Conservation (phyloP, 2,888 invertebrate species). For the Meiosimyza decipiens region DNA sequence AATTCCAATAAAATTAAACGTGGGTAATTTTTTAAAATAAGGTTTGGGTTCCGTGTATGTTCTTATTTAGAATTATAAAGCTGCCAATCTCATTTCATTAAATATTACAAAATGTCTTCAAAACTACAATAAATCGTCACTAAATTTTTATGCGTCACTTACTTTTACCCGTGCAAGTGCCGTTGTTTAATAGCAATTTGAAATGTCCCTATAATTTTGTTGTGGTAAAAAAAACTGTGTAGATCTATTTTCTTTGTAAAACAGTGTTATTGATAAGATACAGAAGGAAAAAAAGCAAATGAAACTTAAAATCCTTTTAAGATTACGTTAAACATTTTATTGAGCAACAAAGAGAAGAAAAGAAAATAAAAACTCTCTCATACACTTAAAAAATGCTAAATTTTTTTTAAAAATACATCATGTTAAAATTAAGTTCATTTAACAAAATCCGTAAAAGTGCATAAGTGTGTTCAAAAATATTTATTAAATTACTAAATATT, state of each 20-base stretch:
- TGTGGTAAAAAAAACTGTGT: no score
- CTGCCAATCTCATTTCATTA: no score
- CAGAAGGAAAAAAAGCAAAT: constrained; percentile 16
- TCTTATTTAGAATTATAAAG: no score
- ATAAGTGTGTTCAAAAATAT: neutral
- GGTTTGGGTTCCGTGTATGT: no score
- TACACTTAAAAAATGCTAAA: neutral
- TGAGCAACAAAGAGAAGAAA: constrained; percentile 21
- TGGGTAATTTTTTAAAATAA: no score
- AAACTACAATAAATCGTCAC: no score
- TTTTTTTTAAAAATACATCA: constrained; percentile 1
- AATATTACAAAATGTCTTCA: no score
- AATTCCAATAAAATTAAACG: no score
- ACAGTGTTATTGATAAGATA: constrained; percentile 23
- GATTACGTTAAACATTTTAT: constrained; percentile 26
- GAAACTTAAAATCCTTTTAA: constrained; percentile 27
- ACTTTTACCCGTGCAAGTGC: no score
- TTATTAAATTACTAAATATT: constrained; percentile 7
- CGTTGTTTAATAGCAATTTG: no score
- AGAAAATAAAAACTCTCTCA: neutral
- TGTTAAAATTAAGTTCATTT: constrained; percentile 4
- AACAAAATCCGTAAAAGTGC: neutral
- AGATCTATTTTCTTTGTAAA: neutral
- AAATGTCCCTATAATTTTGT: no score
- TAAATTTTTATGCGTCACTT: no score